Conservation (phyloP, 2,113 vertebrate genomes). For the Platichthys stellatus region DNA sequence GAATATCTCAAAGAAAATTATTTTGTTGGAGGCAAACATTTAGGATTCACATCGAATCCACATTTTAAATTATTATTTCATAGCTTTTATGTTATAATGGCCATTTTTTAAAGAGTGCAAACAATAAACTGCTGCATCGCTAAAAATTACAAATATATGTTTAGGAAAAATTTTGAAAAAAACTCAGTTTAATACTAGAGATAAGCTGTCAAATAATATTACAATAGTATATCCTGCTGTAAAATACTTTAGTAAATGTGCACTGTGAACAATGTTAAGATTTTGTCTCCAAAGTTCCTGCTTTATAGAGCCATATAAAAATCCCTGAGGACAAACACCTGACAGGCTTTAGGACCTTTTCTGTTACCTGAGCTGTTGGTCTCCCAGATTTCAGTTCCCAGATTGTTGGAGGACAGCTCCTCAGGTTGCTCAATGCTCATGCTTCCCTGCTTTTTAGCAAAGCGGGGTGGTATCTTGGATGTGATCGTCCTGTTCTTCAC, state of each 20-base stretch:
- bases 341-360: not conserved
- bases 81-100: no score
- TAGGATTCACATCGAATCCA: no score
- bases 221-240: not conserved
- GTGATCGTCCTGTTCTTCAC: conserved; percentile 88
- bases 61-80: no score
- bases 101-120: no score
- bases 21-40: no score
- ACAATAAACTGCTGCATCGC: no score
- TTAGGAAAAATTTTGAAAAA: not conserved
- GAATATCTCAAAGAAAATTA: no score
- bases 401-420: conserved; percentile 87
- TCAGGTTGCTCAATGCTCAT: conserved; percentile 91
- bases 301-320: not conserved
- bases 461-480: conserved; percentile 97
- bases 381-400: conserved; percentile 99
- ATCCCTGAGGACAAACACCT: not conserved
- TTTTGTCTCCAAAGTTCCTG: no score
- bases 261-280: no score
- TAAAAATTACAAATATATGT: not conserved
- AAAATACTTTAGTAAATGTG: not conserved
- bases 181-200: not conserved
- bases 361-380: conserved; percentile 89
- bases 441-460: conserved; percentile 94
- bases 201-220: not conserved